Evolutionary conservation across 2,797 vertebrate species (phyloP), one percentile per base, ranked within the genome.

Genomic region (Gambusia yucatana): DNA sequence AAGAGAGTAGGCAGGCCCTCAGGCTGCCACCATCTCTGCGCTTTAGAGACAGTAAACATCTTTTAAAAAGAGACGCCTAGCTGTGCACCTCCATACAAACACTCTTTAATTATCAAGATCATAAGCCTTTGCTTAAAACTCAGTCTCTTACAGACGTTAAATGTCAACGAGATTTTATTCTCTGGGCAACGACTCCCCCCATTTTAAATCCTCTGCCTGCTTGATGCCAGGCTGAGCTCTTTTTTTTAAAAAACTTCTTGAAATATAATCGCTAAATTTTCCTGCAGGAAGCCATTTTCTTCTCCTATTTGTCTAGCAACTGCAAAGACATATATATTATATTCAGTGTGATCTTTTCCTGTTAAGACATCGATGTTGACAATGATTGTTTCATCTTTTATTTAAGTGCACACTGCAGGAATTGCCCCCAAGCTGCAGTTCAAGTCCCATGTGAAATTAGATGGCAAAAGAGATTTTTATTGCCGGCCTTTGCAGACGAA

Each of bases 61-160:
- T 89, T 92, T 91, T 91, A 87, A 91, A 93, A 88, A 90, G 86
- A 90, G 86, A 92, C 28, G 78, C 57, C 14, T 84, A 80, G 91
- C 87, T 85, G 81, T 80, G 89, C 90, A 89, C 87, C 90, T 84
- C 87, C 85, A 76, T 86, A 86, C 93, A 94, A 94, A 93, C 91
- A 84, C 86, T 92, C 87, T 92, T 93, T 94, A 95, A 95, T 95
- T 94, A 94, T 93, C 91, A 89, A 91, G 87, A 94, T 94, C 90
- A 94, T 82, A 91, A 78, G 86, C 73, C 41, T 86, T 91, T 86
- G 90, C 90, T 89, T 90, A 90, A 91, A 92, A 89, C 85, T 87
- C 81, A 81, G 81, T 90, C 89, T 88, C 89, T 92, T 80, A 52
- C 77, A 91, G 86, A 91, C 88, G 90, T 84, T 87, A 80, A 83